These are phyloP conservation scores for Melanchra persicariae DNA, from an alignment of 2,888 invertebrate genomes.

Conservation along the genomic window DNA sequence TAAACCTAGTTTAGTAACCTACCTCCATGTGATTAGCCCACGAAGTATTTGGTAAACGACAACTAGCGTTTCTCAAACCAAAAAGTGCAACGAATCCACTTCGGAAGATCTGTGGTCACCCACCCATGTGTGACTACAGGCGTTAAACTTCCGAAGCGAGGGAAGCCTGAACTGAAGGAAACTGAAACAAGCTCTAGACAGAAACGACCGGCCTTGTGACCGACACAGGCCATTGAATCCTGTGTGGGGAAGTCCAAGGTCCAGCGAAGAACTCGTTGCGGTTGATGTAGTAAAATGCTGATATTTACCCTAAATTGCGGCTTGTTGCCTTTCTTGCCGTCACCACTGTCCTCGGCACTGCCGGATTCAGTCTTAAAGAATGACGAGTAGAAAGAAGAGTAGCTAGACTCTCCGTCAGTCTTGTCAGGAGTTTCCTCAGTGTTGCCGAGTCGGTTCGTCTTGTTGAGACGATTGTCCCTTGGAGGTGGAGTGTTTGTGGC, in stretches of 20 bases:
- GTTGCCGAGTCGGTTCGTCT: slow-evolving; percentile 41
- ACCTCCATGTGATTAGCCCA: background rate
- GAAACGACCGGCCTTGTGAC: slow-evolving; percentile 24
- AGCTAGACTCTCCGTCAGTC: slow-evolving; percentile 90
- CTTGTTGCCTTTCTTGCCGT: slow-evolving; percentile 69
- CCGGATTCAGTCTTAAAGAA: slow-evolving; percentile 92
- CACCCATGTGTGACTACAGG: background rate
- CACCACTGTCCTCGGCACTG: slow-evolving; percentile 81
- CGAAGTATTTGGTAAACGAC: slow-evolving; percentile 10
- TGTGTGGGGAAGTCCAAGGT: slow-evolving; percentile 27
- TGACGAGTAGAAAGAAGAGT: slow-evolving; percentile 93
- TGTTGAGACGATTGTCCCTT: slow-evolving; percentile 41
- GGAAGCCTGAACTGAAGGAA: slow-evolving; percentile 15
- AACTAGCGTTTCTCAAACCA: slow-evolving; percentile 8
- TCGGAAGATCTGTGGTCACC: slow-evolving; percentile 3
- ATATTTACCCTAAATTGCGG: slow-evolving; percentile 54
- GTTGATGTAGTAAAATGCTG: slow-evolving; percentile 15
- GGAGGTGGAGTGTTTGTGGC: slow-evolving; percentile 41
- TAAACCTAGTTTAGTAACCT: background rate
- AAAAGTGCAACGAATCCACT: background rate
- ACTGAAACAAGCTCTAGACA: slow-evolving; percentile 45
- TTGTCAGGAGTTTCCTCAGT: slow-evolving; percentile 75
- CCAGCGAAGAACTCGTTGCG: slow-evolving; percentile 14
- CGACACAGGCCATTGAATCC: slow-evolving; percentile 32
- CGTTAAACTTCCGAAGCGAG: background rate